Evolutionary conservation across 2,113 vertebrate genomes (phyloP).

Genomic region (Semnornis frantzii): DNA sequence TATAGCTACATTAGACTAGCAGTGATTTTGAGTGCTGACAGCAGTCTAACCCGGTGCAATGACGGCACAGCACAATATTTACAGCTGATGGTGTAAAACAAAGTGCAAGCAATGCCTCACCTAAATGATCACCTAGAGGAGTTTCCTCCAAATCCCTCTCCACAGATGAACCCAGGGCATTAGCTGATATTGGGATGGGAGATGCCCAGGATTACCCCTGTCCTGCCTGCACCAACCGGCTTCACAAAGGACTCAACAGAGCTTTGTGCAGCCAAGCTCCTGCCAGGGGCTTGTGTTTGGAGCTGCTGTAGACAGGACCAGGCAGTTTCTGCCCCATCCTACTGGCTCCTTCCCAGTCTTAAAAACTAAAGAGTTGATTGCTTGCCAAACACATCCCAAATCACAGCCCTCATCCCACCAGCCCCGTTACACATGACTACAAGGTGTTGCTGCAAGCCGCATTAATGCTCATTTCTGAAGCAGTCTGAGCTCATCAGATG

Average conservation of each 20-base stretch:
- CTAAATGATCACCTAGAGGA: not conserved
- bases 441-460: not conserved
- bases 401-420: not conserved
- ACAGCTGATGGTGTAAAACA: not conserved
- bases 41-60: not conserved
- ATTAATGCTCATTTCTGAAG: not conserved
- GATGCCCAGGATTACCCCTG: not conserved
- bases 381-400: not conserved
- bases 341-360: not conserved
- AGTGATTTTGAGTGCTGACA: not conserved
- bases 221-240: not conserved
- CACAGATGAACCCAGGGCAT: not conserved
- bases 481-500: not conserved
- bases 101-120: not conserved
- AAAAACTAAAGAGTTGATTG: not conserved
- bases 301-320: not conserved
- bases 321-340: not conserved
- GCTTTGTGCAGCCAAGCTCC: not conserved
- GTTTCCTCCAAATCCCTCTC: not conserved
- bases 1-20: too few relatives aligned
- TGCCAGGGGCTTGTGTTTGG: accelerated
- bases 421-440: accelerated
- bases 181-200: accelerated
- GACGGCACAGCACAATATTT: not conserved
- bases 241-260: not conserved